phyloP scores from a whole-genome alignment of 2,888 invertebrate genomes.

The Frankliniella intonsa region DNA sequence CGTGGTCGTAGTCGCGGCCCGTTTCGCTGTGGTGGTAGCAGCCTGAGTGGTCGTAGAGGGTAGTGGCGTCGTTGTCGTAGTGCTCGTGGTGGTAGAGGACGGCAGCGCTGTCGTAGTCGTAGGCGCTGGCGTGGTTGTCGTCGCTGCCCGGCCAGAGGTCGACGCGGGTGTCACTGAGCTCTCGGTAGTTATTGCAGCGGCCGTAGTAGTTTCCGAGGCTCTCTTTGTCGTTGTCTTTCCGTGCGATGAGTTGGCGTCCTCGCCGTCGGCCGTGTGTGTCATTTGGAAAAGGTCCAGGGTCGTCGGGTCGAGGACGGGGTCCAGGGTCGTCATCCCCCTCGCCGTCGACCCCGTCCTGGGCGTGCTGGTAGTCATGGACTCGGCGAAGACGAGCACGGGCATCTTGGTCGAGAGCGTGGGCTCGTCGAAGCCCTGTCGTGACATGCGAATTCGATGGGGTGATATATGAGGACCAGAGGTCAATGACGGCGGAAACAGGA shows the following conservation, averaged over 20 bases:
- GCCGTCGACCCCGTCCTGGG: neutral
- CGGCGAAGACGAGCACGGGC: constrained; percentile 18
- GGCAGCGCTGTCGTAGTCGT: neutral
- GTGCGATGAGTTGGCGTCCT: neutral
- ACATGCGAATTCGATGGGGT: neutral
- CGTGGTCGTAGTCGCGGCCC: neutral
- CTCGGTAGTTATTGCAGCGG: neutral
- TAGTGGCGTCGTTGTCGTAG: neutral
- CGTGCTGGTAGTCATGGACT: neutral
- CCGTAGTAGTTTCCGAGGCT: neutral
- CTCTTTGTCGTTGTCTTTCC: neutral
- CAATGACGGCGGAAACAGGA: too few species aligned
- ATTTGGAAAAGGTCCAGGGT: neutral
- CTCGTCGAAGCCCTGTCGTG: constrained; percentile 7
- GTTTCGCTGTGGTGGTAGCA: neutral
- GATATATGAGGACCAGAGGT: neutral
- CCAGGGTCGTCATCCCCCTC: neutral
- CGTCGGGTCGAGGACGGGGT: neutral
- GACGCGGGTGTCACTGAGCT: neutral
- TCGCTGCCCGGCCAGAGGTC: neutral
- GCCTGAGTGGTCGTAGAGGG: neutral
- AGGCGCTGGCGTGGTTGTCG: neutral
- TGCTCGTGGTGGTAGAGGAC: neutral
- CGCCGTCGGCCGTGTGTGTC: too few species aligned
- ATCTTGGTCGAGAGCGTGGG: neutral